Base-by-base conservation (phyloP, 2,797 vertebrate species). In the Leuciscus waleckii region DNA sequence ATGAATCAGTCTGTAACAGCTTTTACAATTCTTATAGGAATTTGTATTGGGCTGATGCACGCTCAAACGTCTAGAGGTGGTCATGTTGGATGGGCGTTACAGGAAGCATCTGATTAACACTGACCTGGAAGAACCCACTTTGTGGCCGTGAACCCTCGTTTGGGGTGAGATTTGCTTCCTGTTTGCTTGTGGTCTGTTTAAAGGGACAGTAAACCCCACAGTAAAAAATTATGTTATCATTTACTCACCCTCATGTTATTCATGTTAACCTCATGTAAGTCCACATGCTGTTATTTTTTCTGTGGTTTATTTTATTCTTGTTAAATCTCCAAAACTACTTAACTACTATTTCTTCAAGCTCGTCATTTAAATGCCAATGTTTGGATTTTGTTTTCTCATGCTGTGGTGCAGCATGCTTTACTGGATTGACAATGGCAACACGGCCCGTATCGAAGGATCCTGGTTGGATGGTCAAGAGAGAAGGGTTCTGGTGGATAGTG, bases 381-480 rank as follows among this genome's bases (percentile, higher is more conserved):
- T 32, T 61, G 5, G 35, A 49, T 35, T 58, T 41, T 69, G 11
- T 32, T 83, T 79, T 82, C 23, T 70, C 23, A 7, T 85, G 2
- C 21, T 79, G 65, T 71, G 14, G n/a, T 79, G 35, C 89, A 96
- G 96, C 74, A 94, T 92, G 90, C 96, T 99, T 95, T 99, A 97
- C 92, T 99, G 98, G 98, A 97, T 97, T 29, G 98, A 99, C 92
- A 98, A 98, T 97, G 98, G 98, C 69, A 94, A 94, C 73, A 94
- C 93, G 16, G 97, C 98, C 81, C 97, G 95, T 90, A 98, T 99
- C 13, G 98, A 99, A 91, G 94, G 94, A 19, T 97, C 98, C 6
- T 99, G 98, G 98, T 99, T 99, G 98, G 98, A 98, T 43, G 98
- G 98, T 79, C 96, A 97, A 21, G 94, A 96, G 87, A 96, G 98